Percentiles rank a stretch among this genome's conserved stretches.
Evolutionary conservation across 1,140 invertebrate genomes (phyloP).

Genomic region (Conus ventricosus): DNA sequence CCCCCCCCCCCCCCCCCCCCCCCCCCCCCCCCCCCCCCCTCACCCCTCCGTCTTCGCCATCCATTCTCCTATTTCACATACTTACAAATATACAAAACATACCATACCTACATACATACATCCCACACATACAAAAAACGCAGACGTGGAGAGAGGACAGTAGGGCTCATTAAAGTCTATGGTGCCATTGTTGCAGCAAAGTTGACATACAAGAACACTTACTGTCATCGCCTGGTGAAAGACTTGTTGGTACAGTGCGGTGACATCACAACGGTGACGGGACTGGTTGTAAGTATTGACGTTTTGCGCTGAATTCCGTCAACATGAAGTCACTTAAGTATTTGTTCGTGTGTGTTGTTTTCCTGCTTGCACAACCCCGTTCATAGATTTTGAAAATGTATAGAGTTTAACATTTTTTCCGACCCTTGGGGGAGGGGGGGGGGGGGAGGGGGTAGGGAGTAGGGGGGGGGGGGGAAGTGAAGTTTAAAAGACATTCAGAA

Average conservation of each 20-base stretch:
- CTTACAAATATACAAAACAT: too few relatives aligned
- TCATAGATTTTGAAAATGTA: neutral
- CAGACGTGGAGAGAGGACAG: too few relatives aligned
- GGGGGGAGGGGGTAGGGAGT: neutral
- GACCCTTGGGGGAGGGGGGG: too few relatives aligned
- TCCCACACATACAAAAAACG: too few relatives aligned
- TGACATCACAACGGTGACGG: slow-evolving; percentile 75
- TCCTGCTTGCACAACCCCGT: neutral
- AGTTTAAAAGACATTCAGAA: too few relatives aligned
- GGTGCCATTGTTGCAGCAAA: slow-evolving; percentile 32
- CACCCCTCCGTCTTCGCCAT: too few relatives aligned
- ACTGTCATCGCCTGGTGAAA: slow-evolving; percentile 73
- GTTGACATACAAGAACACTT: slow-evolving; percentile 66
- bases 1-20: too few relatives aligned
- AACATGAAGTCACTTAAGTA: neutral
- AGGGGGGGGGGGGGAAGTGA: neutral
- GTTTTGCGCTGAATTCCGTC: neutral
- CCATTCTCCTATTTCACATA: too few relatives aligned
- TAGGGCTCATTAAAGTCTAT: too few relatives aligned
- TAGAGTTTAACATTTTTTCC: too few relatives aligned
- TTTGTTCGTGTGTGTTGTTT: neutral
- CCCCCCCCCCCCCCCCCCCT: too few relatives aligned
- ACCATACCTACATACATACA: too few relatives aligned
- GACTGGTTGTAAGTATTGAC: slow-evolving; percentile 68
- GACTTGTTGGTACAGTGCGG: slow-evolving; percentile 76